phyloP scores from a whole-genome alignment of 2,113 vertebrate genomes.

The Bos javanicus region DNA sequence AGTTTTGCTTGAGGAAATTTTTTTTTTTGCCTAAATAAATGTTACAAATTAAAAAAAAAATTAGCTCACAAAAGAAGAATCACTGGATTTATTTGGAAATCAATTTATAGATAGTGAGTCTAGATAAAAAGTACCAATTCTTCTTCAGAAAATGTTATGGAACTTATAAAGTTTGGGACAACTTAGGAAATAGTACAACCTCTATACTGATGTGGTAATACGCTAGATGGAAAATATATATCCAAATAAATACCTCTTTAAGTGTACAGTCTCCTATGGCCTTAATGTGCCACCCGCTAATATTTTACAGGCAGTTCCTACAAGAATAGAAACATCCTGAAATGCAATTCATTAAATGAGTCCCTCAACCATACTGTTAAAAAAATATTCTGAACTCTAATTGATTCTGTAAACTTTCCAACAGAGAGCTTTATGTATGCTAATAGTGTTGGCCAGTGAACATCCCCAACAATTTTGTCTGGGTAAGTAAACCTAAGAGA shows the following conservation, averaged over 20 bases:
- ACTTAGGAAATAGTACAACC: background rate
- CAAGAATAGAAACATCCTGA: constrained; percentile 42
- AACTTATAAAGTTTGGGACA: background rate
- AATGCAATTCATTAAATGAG: constrained; percentile 47
- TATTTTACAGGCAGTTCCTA: background rate
- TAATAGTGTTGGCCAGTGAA: constrained; percentile 38
- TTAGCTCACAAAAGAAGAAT: constrained; percentile 22
- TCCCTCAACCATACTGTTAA: background rate
- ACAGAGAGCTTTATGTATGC: constrained; percentile 35
- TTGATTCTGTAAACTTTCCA: constrained; percentile 33
- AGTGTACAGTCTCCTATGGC: background rate
- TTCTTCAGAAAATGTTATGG: background rate
- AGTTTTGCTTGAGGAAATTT: background rate
- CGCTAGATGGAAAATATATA: background rate
- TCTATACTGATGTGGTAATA: background rate
- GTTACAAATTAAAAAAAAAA: background rate
- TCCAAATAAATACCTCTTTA: background rate
- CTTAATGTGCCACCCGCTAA: background rate
- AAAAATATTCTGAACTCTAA: constrained; percentile 46
- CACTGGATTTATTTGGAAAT: constrained; percentile 11
- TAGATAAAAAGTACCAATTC: background rate
- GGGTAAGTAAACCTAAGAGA: constrained; percentile 25
- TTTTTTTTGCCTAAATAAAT: background rate
- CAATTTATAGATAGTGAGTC: background rate
- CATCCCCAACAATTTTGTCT: background rate